Base-by-base conservation (phyloP, 2,888 invertebrate species). In the Sphaerophoria taeniata region DNA sequence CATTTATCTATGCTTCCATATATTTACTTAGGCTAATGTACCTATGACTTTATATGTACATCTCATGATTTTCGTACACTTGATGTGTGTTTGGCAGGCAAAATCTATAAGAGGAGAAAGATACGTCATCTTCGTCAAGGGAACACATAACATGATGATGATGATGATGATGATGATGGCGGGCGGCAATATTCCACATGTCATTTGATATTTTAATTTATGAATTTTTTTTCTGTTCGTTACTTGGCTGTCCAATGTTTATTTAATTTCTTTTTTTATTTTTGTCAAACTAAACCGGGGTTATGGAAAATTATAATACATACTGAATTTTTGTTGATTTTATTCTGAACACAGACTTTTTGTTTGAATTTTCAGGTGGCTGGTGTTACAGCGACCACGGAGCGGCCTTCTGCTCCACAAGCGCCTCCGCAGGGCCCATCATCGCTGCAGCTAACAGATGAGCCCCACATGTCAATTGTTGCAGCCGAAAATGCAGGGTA, bases 401-500 rank as follows among this genome's bases (percentile, higher is more conserved):
- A 89, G 89, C 89, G 89, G 72, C 87, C 88, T 81, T 79, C 88
- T 87, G 88, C 89, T 88, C 88, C 89, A 65, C 87, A 88, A 87
- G 88, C 88, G 88, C 88, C 89, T 89, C 88, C 89, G 88, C 89
- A 89, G 90, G 91, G 91, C 90, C 90, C 90, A 90, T 91, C 91
- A 90, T 89, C 91, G 90, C 89, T 92, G 90, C 91, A 90, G 90
- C 91, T 91, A 90, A 91, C 92, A 91, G 92, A 92, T 92, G 92
- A 92, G 90, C 91, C 91, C 90, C 92, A 92, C 90, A 92, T 92
- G 92, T 92, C 92, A 91, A 92, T 92, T 92, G 91, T 90, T 91
- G 92, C 92, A 90, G 91, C 92, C 89, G 92, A 92, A 92, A 92
- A 92, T 92, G 92, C 92, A 91, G 92, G 92, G 92, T 92, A 89